Evolutionary conservation across 2,888 invertebrate genomes (phyloP), one percentile per base, ranked within the genome.

Genomic region (Lepidocyrtoides sp.): DNA sequence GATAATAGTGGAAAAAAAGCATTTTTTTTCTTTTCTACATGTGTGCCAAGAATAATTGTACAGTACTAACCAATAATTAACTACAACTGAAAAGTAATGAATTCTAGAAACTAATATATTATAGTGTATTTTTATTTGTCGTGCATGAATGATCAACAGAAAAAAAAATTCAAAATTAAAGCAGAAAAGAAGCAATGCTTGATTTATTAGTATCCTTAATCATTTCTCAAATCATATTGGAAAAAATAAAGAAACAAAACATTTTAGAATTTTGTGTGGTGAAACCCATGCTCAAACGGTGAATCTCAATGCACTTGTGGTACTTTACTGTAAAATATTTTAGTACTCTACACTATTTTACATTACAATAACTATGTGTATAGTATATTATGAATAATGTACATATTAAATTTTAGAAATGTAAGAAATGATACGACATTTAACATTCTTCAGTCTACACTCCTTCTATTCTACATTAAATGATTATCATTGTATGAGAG

Each of bases 341-440:
- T 48, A 14, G 4, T 20, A 57, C 3, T 51, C 51, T 51, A 51
- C 2, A 48, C 2, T 48, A 8, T 14, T 48, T 12, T 36, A 48
- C 12, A 12, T 14, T 12, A 12, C 48, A 48, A 48, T 48, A 12
- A 48, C 14, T 5, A 12, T 48, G n/a, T n/a, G n/a, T 12, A 48
- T 20, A 57, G 5, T 17, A 57, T 12, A 2, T 57, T 57, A 57
- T 20, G 14, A 14, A 20, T 57, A 57, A 17, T 20, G 20, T 57
- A 14, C 10, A 10, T 12, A 51, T 51, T 66, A 69, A 36, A n/a
- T n/a, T n/a, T 4, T 36, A 75, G 20, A 75, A 69, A 44, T 23
- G 23, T 75, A 26, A 44, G 72, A 75, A 75, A 75, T 44, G 72
- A 75, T 75, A 75, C 44, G 44, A 12, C n/a, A 69, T 66, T 66